Evolutionary conservation across 2,797 vertebrate genomes (phyloP).

Genomic region (Harpagifer antarcticus): DNA sequence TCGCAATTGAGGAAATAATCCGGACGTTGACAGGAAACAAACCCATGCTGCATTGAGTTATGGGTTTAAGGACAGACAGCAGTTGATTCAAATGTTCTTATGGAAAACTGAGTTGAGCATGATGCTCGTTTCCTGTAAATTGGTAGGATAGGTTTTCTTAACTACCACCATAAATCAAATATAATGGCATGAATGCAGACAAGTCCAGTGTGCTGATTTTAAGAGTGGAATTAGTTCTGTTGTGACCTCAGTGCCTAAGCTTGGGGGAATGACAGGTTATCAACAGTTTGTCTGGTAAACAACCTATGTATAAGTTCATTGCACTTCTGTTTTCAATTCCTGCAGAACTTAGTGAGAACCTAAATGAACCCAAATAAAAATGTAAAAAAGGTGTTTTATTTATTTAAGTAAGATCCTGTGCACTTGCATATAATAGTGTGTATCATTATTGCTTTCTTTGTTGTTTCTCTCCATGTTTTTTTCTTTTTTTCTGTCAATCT

Average conservation of each 20-base stretch:
- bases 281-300: neutral
- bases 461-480: conserved; percentile 29
- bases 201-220: neutral
- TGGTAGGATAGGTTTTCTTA: neutral
- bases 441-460: neutral
- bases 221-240: neutral
- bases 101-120: neutral
- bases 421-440: neutral
- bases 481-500: conserved; percentile 33
- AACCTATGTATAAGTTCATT: neutral
- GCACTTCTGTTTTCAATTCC: neutral
- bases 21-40: neutral
- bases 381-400: neutral
- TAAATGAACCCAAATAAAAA: neutral
- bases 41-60: conserved; percentile 13
- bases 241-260: neutral
- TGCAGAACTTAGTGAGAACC: neutral
- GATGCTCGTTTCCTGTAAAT: neutral
- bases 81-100: neutral
- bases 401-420: neutral
- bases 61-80: conserved; percentile 10
- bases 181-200: neutral
- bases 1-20: conserved; percentile 3
- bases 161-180: neutral
- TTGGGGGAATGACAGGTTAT: neutral